Conservation (phyloP, 2,888 invertebrate species). For the Scrobipalpa costella region DNA sequence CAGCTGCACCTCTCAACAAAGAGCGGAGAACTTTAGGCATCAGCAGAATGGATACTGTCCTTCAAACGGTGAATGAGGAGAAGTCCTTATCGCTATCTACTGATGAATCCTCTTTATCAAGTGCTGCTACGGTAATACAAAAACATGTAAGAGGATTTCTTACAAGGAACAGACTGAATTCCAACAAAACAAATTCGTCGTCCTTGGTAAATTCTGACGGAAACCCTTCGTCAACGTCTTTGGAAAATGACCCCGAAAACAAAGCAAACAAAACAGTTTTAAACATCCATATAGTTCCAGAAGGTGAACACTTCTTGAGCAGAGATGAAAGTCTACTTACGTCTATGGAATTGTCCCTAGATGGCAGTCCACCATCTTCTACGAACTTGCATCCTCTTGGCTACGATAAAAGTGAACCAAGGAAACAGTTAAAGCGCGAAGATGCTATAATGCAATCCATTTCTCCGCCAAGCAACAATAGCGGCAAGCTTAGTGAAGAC, state of each 20-base stretch:
- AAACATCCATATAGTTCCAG: slow-evolving; percentile 74
- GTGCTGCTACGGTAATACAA: slow-evolving; percentile 84
- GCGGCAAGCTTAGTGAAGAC: slow-evolving; percentile 73
- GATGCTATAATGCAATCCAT: slow-evolving; percentile 77
- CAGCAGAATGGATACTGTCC: slow-evolving; percentile 70
- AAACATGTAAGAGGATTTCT: slow-evolving; percentile 85
- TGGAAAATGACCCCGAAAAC: slow-evolving; percentile 60
- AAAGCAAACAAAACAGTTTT: slow-evolving; percentile 65
- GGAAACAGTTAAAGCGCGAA: slow-evolving; percentile 74
- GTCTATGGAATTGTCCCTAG: slow-evolving; percentile 69
- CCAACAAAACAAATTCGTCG: slow-evolving; percentile 64
- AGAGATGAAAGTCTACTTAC: slow-evolving; percentile 71
- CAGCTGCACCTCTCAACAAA: slow-evolving; percentile 48
- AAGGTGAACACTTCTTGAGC: slow-evolving; percentile 63
- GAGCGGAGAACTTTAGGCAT: slow-evolving; percentile 65
- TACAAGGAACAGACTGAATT: slow-evolving; percentile 77
- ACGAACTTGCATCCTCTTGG: slow-evolving; percentile 69
- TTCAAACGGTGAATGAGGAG: slow-evolving; percentile 79
- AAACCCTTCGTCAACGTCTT: slow-evolving; percentile 50
- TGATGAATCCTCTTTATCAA: slow-evolving; percentile 76
- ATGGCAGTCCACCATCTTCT: slow-evolving; percentile 68
- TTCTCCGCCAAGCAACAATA: slow-evolving; percentile 73
- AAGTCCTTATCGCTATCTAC: slow-evolving; percentile 74
- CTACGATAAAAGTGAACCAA: slow-evolving; percentile 66
- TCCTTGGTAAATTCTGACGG: slow-evolving; percentile 65